Evolutionary conservation across 2,797 vertebrate genomes (phyloP), one percentile per base, ranked within the genome.

Genomic region (Phoebastria nigripes): DNA sequence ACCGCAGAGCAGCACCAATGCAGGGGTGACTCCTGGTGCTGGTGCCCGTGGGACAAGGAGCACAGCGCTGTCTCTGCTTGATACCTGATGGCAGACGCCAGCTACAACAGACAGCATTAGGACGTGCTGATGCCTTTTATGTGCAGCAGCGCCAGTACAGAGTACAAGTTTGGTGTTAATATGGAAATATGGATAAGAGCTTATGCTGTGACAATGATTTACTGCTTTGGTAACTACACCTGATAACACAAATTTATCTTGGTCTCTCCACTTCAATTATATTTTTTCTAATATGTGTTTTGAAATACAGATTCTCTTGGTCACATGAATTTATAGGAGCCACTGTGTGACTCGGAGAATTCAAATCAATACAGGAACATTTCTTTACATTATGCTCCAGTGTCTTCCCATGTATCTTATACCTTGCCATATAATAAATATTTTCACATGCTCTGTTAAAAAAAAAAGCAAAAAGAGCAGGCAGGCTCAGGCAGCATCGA

Each of bases 171-270:
- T 61, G 80, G 90, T 93, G 84, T 96, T 97, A 96, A 97, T 96
- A 97, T 96, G 96, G 93, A 97, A 97, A 97, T 97, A 96, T 85
- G 94, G 94, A 95, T 93, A 95, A 96, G 82, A 91, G 96, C 92
- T 94, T 93, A 44, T 42, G 78, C 93, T 83, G 92, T 93, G 96
- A 96, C 93, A 94, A 63, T 97, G 97, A 97, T 97, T 97, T 97
- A 97, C 91, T 97, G 90, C 95, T 95, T 95, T 97, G 91, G 93
- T 97, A 97, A 97, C 95, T 91, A 74, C 80, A 92, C 80, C 88
- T 96, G 97, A 97, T 96, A 97, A 97, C 79, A 66, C 46, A 94
- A 92, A 97, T 97, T 97, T 96, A 97, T 97, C 97, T 93, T 93
- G 74, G 91, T 92, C 87, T 94, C 94, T 92, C 96, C 82, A 77